Evolutionary conservation across 2,113 vertebrate genomes (phyloP), one percentile per base, ranked within the genome.

Genomic region (Charina bottae): DNA sequence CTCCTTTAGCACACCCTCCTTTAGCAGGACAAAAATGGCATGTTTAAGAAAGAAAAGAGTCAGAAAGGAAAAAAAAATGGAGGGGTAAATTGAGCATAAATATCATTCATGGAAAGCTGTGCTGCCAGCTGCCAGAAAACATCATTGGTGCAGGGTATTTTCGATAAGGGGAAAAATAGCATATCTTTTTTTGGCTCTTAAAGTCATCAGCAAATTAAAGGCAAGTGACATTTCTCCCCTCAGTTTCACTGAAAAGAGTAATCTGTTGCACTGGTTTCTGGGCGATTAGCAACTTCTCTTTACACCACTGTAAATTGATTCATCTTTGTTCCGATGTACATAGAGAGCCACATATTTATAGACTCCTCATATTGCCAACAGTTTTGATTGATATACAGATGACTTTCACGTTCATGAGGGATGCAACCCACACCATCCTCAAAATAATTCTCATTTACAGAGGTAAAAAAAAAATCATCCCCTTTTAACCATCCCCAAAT

Each of bases 181-280:
- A n/a, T 85, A 53, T 85, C 28, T 85, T 85, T 85, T 49, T 49
- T 54, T 85, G 23, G 23, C 42, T 53, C 26, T 85, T 26, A 55
- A 85, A 85, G 53, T 54, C 49, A n/a, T 53, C 84, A 85, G 49
- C 84, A 85, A 85, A 85, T 85, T 85, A 85, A 85, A 85, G 53
- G 53, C 49, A 54, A 54, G 12, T 85, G 72, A 85, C 23, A 54
- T 85, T 85, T 85, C 84, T 55, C 46, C 24, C 17, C 26, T 85
- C 12, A 54, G 68, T 78, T 78, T 78, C n/a, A 37, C 72, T 78
- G 72, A 78, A 78, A 42, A 78, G 33, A 78, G 33, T 42, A 42
- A 78, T 78, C 72, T 23, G 24, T 54, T 28, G 84, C 46, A 53
- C 24, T 53, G 23, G 84, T 85, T 85, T 85, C 49, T 54, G 53